Evolutionary conservation across 2,113 vertebrate genomes (phyloP).

Genomic region (Macquaria ambigua): DNA sequence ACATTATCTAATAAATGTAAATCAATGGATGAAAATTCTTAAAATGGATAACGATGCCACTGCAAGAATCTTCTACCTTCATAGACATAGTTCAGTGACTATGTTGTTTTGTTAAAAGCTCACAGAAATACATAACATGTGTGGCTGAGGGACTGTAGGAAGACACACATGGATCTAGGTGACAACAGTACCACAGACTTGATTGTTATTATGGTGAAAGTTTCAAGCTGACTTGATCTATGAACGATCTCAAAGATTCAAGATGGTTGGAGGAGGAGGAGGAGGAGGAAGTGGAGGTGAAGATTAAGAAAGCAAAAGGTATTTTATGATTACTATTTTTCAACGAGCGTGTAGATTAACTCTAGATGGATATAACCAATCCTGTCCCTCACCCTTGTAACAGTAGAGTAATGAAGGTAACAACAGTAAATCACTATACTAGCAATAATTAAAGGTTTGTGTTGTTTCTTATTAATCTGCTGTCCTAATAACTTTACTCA

Average conservation of each 20-base stretch:
- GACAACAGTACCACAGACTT: neutral
- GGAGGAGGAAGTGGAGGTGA: slow-evolving; percentile 58
- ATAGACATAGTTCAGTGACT: neutral
- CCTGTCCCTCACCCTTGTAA: slow-evolving; percentile 16
- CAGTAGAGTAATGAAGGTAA: slow-evolving; percentile 1
- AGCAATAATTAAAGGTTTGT: neutral
- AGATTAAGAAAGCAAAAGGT: slow-evolving; percentile 73
- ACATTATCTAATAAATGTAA: neutral
- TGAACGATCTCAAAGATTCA: slow-evolving; percentile 73
- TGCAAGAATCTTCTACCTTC: neutral
- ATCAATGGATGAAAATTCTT: neutral
- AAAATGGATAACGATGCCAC: neutral
- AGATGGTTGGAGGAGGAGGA: slow-evolving; percentile 72
- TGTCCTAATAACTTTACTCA: neutral
- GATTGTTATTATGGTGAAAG: slow-evolving; percentile 2
- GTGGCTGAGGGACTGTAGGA: neutral
- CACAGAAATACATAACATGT: neutral
- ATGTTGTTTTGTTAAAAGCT: neutral
- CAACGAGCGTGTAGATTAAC: slow-evolving; percentile 18
- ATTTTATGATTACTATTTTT: slow-evolving; percentile 26
- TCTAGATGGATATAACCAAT: neutral
- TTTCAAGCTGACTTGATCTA: slow-evolving; percentile 48
- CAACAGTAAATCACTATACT: neutral
- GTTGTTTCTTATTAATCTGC: neutral
- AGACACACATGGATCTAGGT: neutral